Conservation (phyloP, 2,888 invertebrate species). For the Drosophila quinaria region DNA sequence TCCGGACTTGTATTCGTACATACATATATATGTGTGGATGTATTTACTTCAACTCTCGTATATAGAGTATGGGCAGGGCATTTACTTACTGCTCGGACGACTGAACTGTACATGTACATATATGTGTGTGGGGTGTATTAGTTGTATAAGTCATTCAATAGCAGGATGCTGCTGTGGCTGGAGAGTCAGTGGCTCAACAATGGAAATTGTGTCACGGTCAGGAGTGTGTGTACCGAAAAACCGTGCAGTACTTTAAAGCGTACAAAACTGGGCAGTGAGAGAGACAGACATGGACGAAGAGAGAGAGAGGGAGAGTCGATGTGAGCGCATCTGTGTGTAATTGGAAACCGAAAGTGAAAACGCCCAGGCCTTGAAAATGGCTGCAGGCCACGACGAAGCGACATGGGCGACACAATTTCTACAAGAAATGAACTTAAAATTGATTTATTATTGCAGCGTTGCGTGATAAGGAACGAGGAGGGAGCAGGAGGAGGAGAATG, state of each 20-base stretch:
- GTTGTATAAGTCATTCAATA: constrained; percentile 35
- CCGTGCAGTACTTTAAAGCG: constrained; percentile 37
- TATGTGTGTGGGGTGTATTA: constrained; percentile 19
- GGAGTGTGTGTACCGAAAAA: constrained; percentile 64
- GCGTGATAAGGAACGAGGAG: background rate
- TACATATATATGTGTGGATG: too few relatives aligned
- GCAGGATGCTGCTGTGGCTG: constrained; percentile 29
- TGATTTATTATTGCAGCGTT: constrained; percentile 69
- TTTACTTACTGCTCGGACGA: background rate
- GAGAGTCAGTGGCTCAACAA: constrained; percentile 56
- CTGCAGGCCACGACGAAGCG: constrained; percentile 39
- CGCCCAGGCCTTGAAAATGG: constrained; percentile 75
- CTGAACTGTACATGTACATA: background rate
- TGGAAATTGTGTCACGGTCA: constrained; percentile 80
- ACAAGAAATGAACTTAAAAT: constrained; percentile 68
- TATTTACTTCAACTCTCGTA: background rate
- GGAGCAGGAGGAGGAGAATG: background rate
- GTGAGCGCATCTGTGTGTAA: constrained; percentile 52
- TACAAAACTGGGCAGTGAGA: constrained; percentile 16
- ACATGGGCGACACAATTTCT: constrained; percentile 45
- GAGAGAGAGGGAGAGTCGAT: constrained; percentile 2
- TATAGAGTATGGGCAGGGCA: constrained; percentile 17
- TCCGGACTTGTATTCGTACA: background rate
- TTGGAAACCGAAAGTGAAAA: constrained; percentile 81
- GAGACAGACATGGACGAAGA: constrained; percentile 1